Evolutionary conservation across 2,888 invertebrate genomes (phyloP).

Genomic region (Drosophila borborema): DNA sequence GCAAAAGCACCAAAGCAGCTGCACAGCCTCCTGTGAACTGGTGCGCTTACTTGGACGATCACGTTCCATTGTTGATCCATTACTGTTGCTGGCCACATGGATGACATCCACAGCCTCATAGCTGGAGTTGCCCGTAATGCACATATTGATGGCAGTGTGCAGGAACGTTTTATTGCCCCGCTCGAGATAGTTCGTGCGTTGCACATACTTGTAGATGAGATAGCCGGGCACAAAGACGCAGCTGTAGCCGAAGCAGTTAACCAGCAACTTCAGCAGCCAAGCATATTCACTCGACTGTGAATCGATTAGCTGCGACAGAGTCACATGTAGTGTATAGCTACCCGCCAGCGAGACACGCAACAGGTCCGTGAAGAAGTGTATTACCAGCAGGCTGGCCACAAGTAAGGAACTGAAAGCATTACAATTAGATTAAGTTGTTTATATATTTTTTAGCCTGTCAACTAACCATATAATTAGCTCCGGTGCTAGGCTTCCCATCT

Average conservation of each 20-base stretch:
- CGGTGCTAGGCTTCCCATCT: constrained; percentile 84
- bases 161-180: constrained; percentile 84
- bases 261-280: constrained; percentile 91
- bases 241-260: constrained; percentile 94
- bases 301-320: constrained; percentile 84
- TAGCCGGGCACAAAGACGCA: constrained; percentile 95
- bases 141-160: constrained; percentile 81
- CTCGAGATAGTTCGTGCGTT: constrained; percentile 92
- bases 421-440: not conserved
- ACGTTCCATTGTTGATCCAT: constrained; percentile 22
- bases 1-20: constrained; percentile 91
- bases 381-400: constrained; percentile 78
- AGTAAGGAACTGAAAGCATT: constrained; percentile 71
- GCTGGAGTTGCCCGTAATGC: constrained; percentile 81
- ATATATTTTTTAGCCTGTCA: not conserved
- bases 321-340: constrained; percentile 74
- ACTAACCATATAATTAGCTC: constrained; percentile 84
- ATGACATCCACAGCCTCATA: constrained; percentile 85
- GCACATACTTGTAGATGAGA: constrained; percentile 92
- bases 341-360: constrained; percentile 84
- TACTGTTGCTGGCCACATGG: constrained; percentile 45
- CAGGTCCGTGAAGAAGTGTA: constrained; percentile 83
- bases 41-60: constrained; percentile 84
- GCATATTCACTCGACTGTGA: constrained; percentile 86
- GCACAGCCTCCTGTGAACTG: constrained; percentile 87